Conservation (phyloP, 2,797 vertebrate genomes). For the Enoplosus armatus region DNA sequence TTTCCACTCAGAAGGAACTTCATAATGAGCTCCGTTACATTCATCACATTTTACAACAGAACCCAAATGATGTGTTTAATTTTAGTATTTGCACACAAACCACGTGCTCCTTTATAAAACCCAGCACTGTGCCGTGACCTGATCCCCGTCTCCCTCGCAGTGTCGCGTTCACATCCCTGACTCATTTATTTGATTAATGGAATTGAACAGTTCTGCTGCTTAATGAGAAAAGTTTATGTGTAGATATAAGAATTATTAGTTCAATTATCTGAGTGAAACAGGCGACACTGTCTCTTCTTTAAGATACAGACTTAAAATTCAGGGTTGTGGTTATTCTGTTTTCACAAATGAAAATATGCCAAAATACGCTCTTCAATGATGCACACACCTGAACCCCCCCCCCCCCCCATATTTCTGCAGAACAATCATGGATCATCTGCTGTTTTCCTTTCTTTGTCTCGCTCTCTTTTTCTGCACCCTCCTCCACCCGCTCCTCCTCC, state of each 20-base stretch:
- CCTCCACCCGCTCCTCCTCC: not conserved
- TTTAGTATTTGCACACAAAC: not conserved
- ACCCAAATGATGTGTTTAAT: no score
- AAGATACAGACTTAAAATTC: not conserved
- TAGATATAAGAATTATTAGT: no score
- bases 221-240: no score
- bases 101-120: not conserved
- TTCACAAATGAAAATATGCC: not conserved
- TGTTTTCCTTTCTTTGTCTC: conserved; percentile 5
- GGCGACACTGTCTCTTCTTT: not conserved
- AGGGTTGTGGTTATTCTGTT: not conserved
- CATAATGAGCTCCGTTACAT: not conserved
- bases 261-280: not conserved
- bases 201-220: not conserved
- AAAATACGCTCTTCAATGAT: not conserved
- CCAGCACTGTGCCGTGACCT: not conserved
- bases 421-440: conserved; percentile 26
- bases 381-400: conserved; percentile 17
- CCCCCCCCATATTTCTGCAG: not conserved
- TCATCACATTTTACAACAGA: not conserved
- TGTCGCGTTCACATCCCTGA: no score
- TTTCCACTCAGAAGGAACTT: not conserved
- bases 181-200: no score
- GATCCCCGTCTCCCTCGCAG: no score
- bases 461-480: not conserved